Conservation (phyloP, 2,888 invertebrate species). For the Chymomyza caudatula region DNA sequence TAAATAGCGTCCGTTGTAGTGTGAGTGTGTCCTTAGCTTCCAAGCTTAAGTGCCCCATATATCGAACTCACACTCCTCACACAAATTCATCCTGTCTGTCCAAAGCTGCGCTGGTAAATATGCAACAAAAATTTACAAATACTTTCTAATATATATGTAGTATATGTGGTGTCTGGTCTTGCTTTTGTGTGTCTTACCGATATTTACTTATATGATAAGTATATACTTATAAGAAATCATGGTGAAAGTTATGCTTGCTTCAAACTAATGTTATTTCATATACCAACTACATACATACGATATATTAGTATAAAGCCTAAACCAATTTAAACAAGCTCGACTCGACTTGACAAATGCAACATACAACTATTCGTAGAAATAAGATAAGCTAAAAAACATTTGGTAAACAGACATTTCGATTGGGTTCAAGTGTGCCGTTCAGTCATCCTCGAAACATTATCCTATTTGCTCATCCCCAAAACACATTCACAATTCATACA, state of each 20-base stretch:
- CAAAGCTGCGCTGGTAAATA: conserved; percentile 66
- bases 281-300: background rate
- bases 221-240: conserved; percentile 50
- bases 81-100: conserved; percentile 42
- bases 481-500: background rate
- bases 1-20: background rate
- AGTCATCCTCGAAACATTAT: background rate
- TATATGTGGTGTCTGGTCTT: conserved; percentile 65
- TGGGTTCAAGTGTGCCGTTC: background rate
- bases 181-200: conserved; percentile 38
- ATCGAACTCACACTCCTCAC: background rate
- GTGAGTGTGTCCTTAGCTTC: background rate
- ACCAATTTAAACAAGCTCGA: background rate
- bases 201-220: background rate
- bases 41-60: background rate
- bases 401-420: background rate
- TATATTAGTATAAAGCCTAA: background rate
- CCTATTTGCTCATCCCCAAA: background rate
- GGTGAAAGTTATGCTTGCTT: conserved; percentile 66
- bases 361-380: background rate
- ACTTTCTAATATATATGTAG: conserved; percentile 23
- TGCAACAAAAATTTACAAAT: conserved; percentile 35
- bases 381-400: conserved; percentile 6
- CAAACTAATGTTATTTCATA: background rate
- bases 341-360: background rate